Base-by-base conservation (phyloP, 2,797 vertebrate genomes). In the Neostethus bicornis region DNA sequence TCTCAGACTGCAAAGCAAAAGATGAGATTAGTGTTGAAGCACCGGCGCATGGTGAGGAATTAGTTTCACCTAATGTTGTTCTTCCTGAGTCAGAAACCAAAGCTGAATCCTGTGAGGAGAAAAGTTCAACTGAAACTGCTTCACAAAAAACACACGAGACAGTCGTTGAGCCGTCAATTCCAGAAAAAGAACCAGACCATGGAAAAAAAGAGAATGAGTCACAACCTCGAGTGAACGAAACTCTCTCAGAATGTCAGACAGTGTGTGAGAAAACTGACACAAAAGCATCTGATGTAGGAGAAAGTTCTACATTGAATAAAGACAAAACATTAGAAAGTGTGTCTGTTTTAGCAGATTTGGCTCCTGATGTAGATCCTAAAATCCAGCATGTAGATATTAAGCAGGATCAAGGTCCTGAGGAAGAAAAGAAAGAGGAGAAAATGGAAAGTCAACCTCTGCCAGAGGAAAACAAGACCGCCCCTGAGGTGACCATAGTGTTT, bases 401-500 rank as follows among this genome's bases (percentile, higher is more conserved):
- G 59, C 78, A 84, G 65, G 61, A 73, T 43, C 77, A 63, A 64
- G 45, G n/a, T 31, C 61, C 25, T 39, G 73, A 70, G 16, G 64
- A 76, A 41, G 66, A 74, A 37, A 67, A 16, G 71, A 32, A 62
- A 61, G 75, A 70, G 56, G 77, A 86, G 59, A 87, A 77, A 66
- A 52, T 51, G 49, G 75, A 75, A 34, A 54, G 73, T 53, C 78
- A 75, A 71, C 50, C 38, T 73, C 32, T 71, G 23, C 46, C 61
- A 73, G 16, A 79, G 48, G 79, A 75, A 73, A 91, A 87, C 79
- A 29, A 85, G 14, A 87, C 84, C 61, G 73, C 77, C 43, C 87
- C 87, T 89, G 83, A 92, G 89, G 88, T 92, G 89, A 92, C 70
- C 51, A 32, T 76, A 79, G 68, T 44, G 45, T 49, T 23, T 78